A percentile compares a stretch with the other conserved stretches of the same genome.
Conservation (phyloP, 2,888 invertebrate genomes). For the Drosophila neotestacea region DNA sequence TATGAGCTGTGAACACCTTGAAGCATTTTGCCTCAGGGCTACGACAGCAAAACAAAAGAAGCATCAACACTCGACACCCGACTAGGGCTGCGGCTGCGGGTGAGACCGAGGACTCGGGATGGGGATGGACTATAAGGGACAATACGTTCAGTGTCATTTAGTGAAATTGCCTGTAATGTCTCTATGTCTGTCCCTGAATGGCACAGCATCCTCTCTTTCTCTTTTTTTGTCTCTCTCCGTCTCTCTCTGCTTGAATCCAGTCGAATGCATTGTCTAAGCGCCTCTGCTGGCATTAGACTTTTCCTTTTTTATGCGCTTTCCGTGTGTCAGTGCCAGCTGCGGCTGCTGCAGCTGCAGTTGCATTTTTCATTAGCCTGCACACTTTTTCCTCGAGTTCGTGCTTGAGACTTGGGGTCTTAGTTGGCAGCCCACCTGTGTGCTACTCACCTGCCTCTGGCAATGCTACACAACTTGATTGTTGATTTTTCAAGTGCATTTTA, state of each 20-base stretch:
- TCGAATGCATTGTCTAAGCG: constrained; percentile 63
- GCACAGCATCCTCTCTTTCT: constrained; percentile 24
- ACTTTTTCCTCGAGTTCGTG: constrained; percentile 34
- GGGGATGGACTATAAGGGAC: not conserved
- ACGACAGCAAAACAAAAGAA: constrained; percentile 57
- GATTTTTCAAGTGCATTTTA: constrained; percentile 69
- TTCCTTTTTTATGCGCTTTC: constrained; percentile 58
- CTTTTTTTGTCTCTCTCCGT: not conserved
- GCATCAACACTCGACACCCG: constrained; percentile 40
- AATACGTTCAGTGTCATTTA: constrained; percentile 65
- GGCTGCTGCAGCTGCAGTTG: constrained; percentile 51
- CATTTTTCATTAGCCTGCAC: constrained; percentile 73
- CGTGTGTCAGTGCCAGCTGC: constrained; percentile 52
- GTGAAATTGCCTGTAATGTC: constrained; percentile 70
- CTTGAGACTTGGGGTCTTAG: constrained; percentile 28
- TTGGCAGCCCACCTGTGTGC: constrained; percentile 55
- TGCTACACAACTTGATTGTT: constrained; percentile 47
- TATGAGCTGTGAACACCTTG: constrained; percentile 72
- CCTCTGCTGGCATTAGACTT: constrained; percentile 50
- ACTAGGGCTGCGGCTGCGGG: not conserved
- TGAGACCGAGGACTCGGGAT: constrained; percentile 4
- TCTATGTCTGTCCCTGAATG: constrained; percentile 57
- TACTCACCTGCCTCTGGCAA: constrained; percentile 4
- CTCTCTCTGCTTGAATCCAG: not conserved
- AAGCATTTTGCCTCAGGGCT: constrained; percentile 52